These are phyloP conservation scores for Sebastes oblongus DNA, from an alignment of 2,797 vertebrate genomes.

Conservation along the genomic window DNA sequence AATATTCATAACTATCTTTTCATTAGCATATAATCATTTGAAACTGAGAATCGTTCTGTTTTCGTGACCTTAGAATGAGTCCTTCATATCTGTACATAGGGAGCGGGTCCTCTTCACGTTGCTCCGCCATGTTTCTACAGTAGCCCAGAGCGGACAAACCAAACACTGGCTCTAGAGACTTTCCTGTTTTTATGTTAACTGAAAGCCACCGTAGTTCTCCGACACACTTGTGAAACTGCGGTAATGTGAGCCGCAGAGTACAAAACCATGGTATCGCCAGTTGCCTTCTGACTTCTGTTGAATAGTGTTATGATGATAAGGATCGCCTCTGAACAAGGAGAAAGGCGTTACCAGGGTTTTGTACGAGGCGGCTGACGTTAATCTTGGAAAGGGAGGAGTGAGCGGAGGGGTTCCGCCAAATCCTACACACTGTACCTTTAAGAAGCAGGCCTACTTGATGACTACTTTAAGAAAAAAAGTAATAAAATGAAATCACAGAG, in stretches of 20 bases:
- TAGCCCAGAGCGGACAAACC: too few relatives aligned
- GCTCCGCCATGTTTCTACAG: too few relatives aligned
- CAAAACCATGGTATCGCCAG: too few relatives aligned
- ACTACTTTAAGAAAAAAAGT: background rate
- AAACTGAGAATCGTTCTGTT: too few relatives aligned
- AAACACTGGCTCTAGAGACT: too few relatives aligned
- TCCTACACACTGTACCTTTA: background rate
- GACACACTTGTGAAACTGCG: too few relatives aligned
- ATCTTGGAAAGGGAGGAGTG: background rate
- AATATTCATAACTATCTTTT: background rate
- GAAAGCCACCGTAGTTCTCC: too few relatives aligned
- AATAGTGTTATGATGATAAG: background rate
- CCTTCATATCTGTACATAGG: too few relatives aligned
- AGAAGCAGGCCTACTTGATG: background rate
- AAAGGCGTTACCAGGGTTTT: accelerated
- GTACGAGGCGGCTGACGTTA: accelerated
- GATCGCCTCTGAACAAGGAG: accelerated
- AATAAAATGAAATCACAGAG: too few relatives aligned
- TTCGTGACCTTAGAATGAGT: background rate
- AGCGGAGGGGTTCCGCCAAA: background rate
- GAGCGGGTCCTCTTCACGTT: too few relatives aligned
- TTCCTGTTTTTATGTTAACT: too few relatives aligned
- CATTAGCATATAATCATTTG: background rate
- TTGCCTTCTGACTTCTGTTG: accelerated
- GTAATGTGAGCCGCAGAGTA: too few relatives aligned